Percentiles rank a stretch among this genome's conserved stretches.
Conservation (phyloP, 2,888 invertebrate genomes). For the Phaonia tiefii region DNA sequence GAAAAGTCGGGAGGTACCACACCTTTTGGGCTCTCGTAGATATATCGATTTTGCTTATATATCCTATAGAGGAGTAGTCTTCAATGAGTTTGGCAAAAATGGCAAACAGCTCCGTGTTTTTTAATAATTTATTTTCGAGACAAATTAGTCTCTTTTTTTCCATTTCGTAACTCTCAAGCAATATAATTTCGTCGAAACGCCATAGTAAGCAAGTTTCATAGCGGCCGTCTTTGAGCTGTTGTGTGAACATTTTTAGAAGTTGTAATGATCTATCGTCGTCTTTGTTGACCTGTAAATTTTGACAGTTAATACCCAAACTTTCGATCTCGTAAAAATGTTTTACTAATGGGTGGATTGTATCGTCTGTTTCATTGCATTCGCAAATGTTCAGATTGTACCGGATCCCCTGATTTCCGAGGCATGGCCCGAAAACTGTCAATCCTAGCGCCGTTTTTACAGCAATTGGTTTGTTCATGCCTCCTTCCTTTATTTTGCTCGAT, state of each 20-base stretch:
- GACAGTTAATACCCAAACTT: constrained; percentile 28
- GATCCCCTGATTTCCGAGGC: constrained; percentile 3
- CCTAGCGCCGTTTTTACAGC: constrained; percentile 37
- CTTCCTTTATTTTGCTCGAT: constrained; percentile 32
- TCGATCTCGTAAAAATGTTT: constrained; percentile 43
- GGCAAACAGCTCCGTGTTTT: not conserved
- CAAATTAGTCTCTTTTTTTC: constrained; percentile 22
- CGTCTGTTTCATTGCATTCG: constrained; percentile 39
- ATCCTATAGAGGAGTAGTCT: not conserved
- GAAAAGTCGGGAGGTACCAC: constrained; percentile 70
- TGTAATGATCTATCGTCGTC: constrained; percentile 45
- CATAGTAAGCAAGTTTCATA: not conserved
- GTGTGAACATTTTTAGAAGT: constrained; percentile 28
- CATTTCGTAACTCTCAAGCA: not conserved
- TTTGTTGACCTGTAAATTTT: constrained; percentile 25
- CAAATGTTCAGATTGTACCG: constrained; percentile 42
- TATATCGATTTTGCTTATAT: not conserved
- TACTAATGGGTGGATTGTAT: constrained; percentile 22
- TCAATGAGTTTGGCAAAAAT: not conserved
- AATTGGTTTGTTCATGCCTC: constrained; percentile 32
- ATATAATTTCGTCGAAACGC: not conserved
- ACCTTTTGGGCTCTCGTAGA: constrained; percentile 18
- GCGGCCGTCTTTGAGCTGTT: not conserved
- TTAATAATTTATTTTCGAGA: constrained; percentile 26
- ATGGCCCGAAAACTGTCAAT: constrained; percentile 37